Evolutionary conservation across 2,113 vertebrate species (phyloP), one percentile per base, ranked within the genome.

Genomic region (Cricetomys ansorgei): DNA sequence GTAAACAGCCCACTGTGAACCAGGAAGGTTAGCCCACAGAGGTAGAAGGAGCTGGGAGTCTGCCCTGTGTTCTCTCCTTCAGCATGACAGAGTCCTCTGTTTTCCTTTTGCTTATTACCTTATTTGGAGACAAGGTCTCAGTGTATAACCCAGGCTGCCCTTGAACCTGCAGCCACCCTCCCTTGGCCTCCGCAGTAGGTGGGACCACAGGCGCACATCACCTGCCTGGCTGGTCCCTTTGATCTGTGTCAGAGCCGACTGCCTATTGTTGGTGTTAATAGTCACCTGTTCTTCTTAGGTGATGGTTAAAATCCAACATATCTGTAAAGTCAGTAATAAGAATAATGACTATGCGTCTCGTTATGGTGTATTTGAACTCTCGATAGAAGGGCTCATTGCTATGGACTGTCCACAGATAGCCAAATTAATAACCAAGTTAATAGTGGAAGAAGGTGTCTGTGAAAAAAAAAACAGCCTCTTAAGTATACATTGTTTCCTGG

Each of bases 401-500:
- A n/a, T 67, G 77, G 72, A 64, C 21, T 84, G 2, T 55, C 37
- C 21, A 65, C n/a, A n/a, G n/a, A n/a, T n/a, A n/a, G n/a, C n/a
- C n/a, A n/a, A n/a, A n/a, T n/a, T 31, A 57, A 80, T 75, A 92
- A 53, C 81, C 62, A 87, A 92, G 87, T 92, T 34, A 62, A n/a
- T 50, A 23, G 4, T 73, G 17, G 12, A 31, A 84, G 75, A 96
- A 85, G 37, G 73, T 19, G 13, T 77, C 73, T 69, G 29, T 43
- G 8, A 43, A 62, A 40, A 29, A 79, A 59, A 86, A 96, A 93
- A 37, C 12, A 83, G 23, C 53, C 25, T 43, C 87, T 0, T 77
- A 92, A 94, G 37, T 79, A 76, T 91, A 76, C 6, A 83, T 91
- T 75, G 31, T 64, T 90, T 96, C 87, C 15, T 87, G 86, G 17